Evolutionary conservation across 1,140 invertebrate species (phyloP).

Genomic region (Ephestia elutella): DNA sequence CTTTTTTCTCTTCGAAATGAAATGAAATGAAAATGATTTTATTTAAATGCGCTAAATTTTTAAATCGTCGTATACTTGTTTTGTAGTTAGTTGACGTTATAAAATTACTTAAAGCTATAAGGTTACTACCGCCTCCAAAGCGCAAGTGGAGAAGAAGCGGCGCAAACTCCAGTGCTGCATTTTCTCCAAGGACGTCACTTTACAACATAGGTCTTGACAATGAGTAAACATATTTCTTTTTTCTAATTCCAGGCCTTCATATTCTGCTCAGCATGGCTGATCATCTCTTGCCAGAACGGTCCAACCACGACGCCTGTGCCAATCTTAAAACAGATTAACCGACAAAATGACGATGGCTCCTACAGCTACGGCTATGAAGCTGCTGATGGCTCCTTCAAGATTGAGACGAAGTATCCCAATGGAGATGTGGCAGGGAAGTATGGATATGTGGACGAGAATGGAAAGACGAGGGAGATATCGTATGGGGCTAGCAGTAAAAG

Average conservation of each 20-base stretch:
- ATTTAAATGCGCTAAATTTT: no score
- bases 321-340: slow-evolving; percentile 82
- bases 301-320: slow-evolving; percentile 78
- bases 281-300: slow-evolving; percentile 34
- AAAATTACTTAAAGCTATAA: no score
- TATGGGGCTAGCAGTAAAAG: slow-evolving; percentile 84
- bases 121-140: no score
- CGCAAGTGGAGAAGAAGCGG: no score
- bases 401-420: slow-evolving; percentile 89
- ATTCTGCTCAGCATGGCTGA: slow-evolving; percentile 41
- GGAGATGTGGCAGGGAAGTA: slow-evolving; percentile 90
- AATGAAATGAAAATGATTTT: no score
- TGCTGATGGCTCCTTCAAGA: slow-evolving; percentile 93
- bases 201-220: no score
- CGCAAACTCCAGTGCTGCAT: no score
- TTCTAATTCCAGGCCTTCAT: slow-evolving; percentile 37
- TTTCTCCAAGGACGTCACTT: no score
- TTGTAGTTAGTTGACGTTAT: no score
- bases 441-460: slow-evolving; percentile 86
- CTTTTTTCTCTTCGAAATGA: no score
- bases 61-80: no score
- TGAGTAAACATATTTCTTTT: background rate
- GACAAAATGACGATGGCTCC: slow-evolving; percentile 88
- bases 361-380: slow-evolving; percentile 92
- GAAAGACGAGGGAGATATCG: slow-evolving; percentile 81